phyloP scores from a whole-genome alignment of 2,888 invertebrate genomes.

The Aleiodes testaceus region DNA sequence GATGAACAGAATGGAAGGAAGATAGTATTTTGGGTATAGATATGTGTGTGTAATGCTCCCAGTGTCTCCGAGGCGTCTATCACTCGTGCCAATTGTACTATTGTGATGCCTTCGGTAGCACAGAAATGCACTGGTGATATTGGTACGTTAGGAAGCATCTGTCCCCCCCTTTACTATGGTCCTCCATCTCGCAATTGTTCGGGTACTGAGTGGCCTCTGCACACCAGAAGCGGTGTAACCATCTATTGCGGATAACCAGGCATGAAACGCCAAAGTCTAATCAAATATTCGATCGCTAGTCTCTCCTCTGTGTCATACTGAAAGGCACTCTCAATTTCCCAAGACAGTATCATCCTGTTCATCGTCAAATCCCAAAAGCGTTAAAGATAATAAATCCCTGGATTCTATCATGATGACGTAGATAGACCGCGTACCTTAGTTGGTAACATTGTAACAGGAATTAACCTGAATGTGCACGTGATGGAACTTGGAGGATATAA shows the following conservation, averaged over 20 bases:
- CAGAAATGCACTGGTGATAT: constrained; percentile 5
- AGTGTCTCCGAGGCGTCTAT: constrained; percentile 23
- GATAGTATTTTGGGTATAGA: neutral
- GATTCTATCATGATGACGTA: constrained; percentile 38
- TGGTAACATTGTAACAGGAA: constrained; percentile 8
- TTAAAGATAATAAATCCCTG: constrained; percentile 36
- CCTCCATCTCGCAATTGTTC: constrained; percentile 22
- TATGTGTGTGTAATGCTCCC: neutral
- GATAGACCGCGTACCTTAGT: neutral
- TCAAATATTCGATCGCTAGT: constrained; percentile 41
- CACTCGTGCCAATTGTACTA: constrained; percentile 26
- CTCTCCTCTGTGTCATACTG: neutral
- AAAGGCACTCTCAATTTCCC: constrained; percentile 27
- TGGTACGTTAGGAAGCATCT: constrained; percentile 7
- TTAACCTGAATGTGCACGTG: constrained; percentile 4
- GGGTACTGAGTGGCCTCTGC: neutral
- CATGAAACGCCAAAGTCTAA: constrained; percentile 41
- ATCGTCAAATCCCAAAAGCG: constrained; percentile 12
- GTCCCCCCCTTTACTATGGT: neutral
- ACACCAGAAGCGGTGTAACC: constrained; percentile 31
- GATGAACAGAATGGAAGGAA: constrained; percentile 1
- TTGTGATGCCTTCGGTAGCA: constrained; percentile 25
- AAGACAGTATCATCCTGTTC: constrained; percentile 26
- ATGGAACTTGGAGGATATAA: neutral
- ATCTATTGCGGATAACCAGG: constrained; percentile 41